phyloP scores from a whole-genome alignment of 1,140 invertebrate species.

The Trichomalopsis sarcophagae region DNA sequence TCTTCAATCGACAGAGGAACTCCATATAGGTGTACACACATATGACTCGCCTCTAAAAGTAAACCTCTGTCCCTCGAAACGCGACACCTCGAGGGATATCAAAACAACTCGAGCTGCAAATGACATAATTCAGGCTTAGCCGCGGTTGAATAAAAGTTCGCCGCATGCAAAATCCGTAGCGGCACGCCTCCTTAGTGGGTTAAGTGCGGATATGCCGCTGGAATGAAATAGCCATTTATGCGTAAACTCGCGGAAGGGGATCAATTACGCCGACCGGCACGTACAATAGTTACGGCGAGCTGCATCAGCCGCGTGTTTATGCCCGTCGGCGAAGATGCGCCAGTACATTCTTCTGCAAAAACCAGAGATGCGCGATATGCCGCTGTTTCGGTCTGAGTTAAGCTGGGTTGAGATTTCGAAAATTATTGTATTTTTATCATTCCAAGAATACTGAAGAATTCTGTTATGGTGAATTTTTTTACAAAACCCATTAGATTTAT shows the following conservation, averaged over 20 bases:
- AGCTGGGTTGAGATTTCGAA: neutral
- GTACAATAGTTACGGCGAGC: conserved; percentile 20
- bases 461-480: no score
- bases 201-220: conserved; percentile 21
- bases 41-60: neutral
- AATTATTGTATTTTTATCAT: neutral
- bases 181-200: conserved; percentile 28
- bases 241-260: conserved; percentile 28
- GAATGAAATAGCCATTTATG: conserved; percentile 31
- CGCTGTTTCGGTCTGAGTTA: neutral
- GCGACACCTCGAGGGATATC: neutral
- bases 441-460: neutral
- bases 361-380: neutral
- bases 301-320: neutral
- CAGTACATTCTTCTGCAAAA: neutral
- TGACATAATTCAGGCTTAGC: conserved; percentile 18
- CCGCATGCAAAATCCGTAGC: conserved; percentile 7
- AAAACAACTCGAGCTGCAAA: neutral
- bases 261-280: conserved; percentile 39
- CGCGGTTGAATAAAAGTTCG: neutral
- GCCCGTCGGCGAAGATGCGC: neutral
- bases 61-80: conserved; percentile 16
- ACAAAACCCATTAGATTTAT: no score
- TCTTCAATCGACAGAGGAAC: neutral
- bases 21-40: neutral